A percentile compares a stretch with the other conserved stretches of the same genome.
phyloP scores from a whole-genome alignment of 2,113 vertebrate species.

The Elaphurus davidianus region DNA sequence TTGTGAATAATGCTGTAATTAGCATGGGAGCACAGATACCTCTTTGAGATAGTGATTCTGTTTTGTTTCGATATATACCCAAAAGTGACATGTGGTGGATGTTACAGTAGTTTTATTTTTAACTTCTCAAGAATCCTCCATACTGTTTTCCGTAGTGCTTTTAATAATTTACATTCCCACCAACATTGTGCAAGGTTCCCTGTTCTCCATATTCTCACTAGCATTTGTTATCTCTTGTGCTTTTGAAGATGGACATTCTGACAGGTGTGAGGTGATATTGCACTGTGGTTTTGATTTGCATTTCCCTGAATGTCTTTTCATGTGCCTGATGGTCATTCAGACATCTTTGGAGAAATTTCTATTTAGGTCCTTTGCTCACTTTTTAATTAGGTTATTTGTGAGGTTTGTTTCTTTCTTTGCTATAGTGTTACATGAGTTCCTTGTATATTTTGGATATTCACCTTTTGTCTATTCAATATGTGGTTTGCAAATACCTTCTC shows the following conservation, averaged over 20 bases:
- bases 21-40: not conserved
- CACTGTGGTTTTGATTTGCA: not conserved
- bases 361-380: not conserved
- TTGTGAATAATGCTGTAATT: not conserved
- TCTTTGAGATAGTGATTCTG: not conserved
- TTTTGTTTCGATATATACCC: not conserved
- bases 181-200: not conserved
- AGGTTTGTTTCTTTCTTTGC: not conserved
- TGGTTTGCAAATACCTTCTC: not conserved
- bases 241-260: not conserved
- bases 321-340: not conserved
- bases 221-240: not conserved
- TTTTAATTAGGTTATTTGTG: not conserved
- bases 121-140: not conserved
- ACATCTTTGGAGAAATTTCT: not conserved
- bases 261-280: not conserved
- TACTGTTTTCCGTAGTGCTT: not conserved
- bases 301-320: not conserved
- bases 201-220: not conserved
- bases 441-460: not conserved
- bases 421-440: not conserved
- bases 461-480: not conserved
- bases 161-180: not conserved
- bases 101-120: not conserved
- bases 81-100: not conserved